A percentile compares a stretch with the other conserved stretches of the same genome.
phyloP scores from a whole-genome alignment of 92 coral and sea anemone species.

The Siderastrea siderea region DNA sequence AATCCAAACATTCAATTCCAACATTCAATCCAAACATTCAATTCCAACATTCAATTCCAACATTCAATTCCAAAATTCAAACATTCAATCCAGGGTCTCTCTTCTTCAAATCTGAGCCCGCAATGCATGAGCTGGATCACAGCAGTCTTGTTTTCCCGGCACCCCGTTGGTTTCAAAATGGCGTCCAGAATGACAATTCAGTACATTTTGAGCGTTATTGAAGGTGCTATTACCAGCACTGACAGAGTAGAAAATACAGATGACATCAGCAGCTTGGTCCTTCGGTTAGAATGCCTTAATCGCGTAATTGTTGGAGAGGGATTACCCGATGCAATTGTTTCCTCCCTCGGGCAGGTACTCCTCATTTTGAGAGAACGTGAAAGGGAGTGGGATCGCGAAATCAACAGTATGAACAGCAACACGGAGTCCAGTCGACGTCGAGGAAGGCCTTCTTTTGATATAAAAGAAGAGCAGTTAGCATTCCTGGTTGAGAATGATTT shows the following conservation, averaged over 20 bases:
- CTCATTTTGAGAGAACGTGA: constrained; percentile 30
- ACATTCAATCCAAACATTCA: constrained; percentile 2
- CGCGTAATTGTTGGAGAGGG: constrained; percentile 40
- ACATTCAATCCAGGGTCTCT: not conserved
- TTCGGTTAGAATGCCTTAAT: constrained; percentile 25
- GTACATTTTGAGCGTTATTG: constrained; percentile 40
- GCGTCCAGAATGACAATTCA: constrained; percentile 24
- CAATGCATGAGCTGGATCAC: not conserved
- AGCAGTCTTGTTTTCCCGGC: constrained; percentile 3
- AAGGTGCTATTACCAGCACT: constrained; percentile 36
- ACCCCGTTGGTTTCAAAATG: not conserved
- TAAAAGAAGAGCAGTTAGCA: constrained; percentile 39
- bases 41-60: not conserved
- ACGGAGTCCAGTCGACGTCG: constrained; percentile 34
- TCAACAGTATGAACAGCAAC: not conserved
- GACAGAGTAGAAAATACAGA: constrained; percentile 34
- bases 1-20: constrained; percentile 3
- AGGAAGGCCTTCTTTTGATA: constrained; percentile 43
- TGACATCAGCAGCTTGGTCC: constrained; percentile 41
- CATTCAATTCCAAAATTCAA: not conserved
- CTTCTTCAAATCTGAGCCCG: not conserved
- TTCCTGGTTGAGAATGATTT: constrained; percentile 37
- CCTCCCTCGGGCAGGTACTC: constrained; percentile 44
- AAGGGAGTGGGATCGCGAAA: constrained; percentile 3
- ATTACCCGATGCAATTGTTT: constrained; percentile 26